Evolutionary conservation across 2,888 invertebrate species (phyloP).

Genomic region (Ariolimax columbianus): DNA sequence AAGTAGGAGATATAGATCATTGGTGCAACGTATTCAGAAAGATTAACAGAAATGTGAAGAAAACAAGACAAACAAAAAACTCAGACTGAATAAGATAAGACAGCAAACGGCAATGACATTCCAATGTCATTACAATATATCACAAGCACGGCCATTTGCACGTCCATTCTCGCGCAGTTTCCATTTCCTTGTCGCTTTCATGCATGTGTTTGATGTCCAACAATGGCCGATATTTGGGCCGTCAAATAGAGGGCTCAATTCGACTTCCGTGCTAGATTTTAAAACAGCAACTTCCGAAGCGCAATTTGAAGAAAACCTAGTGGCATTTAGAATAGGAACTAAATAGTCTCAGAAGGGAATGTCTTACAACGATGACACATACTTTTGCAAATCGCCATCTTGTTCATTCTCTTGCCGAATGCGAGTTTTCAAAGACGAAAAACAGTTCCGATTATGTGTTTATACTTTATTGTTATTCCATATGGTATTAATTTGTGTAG

Average conservation of each 20-base stretch:
- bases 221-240: neutral
- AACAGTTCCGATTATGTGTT: no score
- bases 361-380: no score
- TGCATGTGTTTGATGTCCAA: neutral
- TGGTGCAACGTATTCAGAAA: neutral
- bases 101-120: neutral
- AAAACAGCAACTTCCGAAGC: neutral
- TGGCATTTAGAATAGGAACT: no score
- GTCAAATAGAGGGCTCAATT: neutral
- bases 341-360: no score
- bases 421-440: no score
- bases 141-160: neutral
- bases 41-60: neutral
- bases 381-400: no score
- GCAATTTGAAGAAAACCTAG: no score
- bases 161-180: neutral
- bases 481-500: no score
- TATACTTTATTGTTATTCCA: no score
- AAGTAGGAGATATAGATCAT: neutral
- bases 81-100: neutral
- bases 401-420: no score
- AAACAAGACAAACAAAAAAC: neutral
- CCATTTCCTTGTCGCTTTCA: slow-evolving; percentile 2
- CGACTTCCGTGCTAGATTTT: neutral
- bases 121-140: slow-evolving; percentile 1